phyloP scores from a whole-genome alignment of 64 coral and sea anemone species.

The Exaiptasia diaphana region DNA sequence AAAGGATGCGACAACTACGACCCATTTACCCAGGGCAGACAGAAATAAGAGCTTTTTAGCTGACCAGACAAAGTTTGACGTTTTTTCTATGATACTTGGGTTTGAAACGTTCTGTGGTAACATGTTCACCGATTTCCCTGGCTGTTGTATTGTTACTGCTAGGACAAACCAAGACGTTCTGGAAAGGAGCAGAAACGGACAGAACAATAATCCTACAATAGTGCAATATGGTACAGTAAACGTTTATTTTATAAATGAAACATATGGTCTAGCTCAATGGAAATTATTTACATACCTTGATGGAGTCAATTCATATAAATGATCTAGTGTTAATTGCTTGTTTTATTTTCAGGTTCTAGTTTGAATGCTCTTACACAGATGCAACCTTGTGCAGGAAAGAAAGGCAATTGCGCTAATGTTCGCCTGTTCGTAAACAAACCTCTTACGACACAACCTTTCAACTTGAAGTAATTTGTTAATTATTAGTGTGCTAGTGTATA shows the following conservation, averaged over 20 bases:
- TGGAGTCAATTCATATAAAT: too few relatives aligned
- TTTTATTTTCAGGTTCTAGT: not conserved
- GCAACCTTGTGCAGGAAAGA: not conserved
- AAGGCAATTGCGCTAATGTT: not conserved
- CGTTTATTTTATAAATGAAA: too few relatives aligned
- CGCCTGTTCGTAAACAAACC: not conserved
- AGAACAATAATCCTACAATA: slow-evolving; percentile 27
- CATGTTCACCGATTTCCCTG: not conserved
- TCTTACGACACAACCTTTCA: not conserved
- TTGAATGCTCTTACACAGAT: not conserved
- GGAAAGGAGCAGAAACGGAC: slow-evolving; percentile 28
- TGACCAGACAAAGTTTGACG: slow-evolving; percentile 6
- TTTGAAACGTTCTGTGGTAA: slow-evolving; percentile 8
- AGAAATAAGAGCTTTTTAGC: not conserved
- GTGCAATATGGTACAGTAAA: slow-evolving; percentile 16
- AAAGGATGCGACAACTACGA: not conserved
- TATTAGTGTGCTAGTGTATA: too few relatives aligned
- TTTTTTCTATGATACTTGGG: slow-evolving; percentile 25
- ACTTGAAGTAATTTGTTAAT: not conserved
- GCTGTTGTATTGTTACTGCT: not conserved
- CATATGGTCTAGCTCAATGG: too few relatives aligned
- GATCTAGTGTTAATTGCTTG: too few relatives aligned
- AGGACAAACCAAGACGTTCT: slow-evolving; percentile 21
- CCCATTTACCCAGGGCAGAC: not conserved
- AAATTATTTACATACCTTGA: too few relatives aligned